Percentiles rank a stretch among this genome's conserved stretches.
phyloP scores from a whole-genome alignment of 2,113 vertebrate species.

The Toxostoma redivivum region DNA sequence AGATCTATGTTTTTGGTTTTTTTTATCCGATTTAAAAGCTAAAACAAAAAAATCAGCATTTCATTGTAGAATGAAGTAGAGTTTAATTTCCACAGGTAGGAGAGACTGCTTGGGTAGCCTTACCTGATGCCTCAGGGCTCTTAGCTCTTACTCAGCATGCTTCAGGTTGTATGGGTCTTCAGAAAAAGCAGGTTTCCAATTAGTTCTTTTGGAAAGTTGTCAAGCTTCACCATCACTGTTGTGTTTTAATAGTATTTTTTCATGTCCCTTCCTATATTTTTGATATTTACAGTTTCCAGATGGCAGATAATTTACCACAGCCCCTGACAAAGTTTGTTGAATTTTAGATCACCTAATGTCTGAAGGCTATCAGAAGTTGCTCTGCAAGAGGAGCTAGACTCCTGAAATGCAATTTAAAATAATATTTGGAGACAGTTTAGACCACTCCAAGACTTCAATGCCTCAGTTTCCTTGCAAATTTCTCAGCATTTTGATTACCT shows the following conservation, averaged over 20 bases:
- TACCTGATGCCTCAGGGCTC: neutral
- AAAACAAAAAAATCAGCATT: neutral
- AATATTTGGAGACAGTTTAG: neutral
- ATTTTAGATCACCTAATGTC: neutral
- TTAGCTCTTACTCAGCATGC: neutral
- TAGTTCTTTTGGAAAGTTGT: neutral
- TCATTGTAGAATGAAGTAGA: neutral
- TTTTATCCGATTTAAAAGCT: neutral
- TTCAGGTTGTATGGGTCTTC: neutral
- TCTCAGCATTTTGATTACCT: neutral
- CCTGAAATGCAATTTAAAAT: neutral
- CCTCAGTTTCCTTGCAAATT: neutral
- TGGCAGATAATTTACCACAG: neutral
- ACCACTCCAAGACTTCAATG: neutral
- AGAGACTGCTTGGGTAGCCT: neutral
- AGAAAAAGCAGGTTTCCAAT: neutral
- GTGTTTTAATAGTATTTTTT: neutral
- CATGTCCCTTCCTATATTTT: neutral
- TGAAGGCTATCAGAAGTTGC: neutral
- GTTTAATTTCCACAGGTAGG: neutral
- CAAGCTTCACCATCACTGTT: neutral
- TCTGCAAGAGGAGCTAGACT: neutral
- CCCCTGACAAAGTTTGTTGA: neutral
- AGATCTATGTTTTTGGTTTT: neutral
- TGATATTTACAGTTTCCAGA: conserved; percentile 13